These are phyloP conservation scores for Arizona elegans DNA, from an alignment of 2,113 vertebrate species.

Conservation along the genomic window DNA sequence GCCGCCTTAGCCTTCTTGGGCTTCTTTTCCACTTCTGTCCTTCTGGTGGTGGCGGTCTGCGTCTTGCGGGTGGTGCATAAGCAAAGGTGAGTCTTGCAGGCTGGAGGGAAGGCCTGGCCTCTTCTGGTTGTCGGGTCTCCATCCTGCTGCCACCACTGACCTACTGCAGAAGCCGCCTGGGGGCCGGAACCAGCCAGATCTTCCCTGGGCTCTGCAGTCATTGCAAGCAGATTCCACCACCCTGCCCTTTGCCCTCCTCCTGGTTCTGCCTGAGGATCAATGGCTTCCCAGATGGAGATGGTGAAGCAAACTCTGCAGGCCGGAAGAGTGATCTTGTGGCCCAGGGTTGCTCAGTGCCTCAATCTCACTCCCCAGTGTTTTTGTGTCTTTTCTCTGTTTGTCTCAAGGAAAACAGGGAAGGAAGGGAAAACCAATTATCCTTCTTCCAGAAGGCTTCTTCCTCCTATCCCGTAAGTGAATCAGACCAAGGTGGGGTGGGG, in stretches of 20 bases:
- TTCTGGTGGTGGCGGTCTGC: background rate
- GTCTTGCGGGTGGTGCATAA: background rate
- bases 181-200: background rate
- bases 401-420: constrained; percentile 6
- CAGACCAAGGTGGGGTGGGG: too few relatives aligned
- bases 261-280: background rate
- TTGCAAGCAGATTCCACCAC: background rate
- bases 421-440: background rate
- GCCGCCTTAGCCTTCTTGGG: background rate
- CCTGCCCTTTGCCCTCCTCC: background rate
- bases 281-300: background rate
- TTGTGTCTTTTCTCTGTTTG: background rate
- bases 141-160: background rate
- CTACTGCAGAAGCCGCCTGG: background rate
- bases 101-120: background rate
- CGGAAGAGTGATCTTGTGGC: background rate
- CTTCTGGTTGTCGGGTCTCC: background rate
- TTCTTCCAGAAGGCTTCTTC: background rate
- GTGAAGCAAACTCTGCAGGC: background rate
- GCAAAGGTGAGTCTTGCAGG: background rate
- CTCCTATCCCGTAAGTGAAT: constrained; percentile 4
- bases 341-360: background rate
- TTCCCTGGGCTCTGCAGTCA: background rate
- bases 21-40: background rate
- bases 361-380: background rate